Conservation (phyloP, 2,888 invertebrate genomes). For the Julus scandinavius region DNA sequence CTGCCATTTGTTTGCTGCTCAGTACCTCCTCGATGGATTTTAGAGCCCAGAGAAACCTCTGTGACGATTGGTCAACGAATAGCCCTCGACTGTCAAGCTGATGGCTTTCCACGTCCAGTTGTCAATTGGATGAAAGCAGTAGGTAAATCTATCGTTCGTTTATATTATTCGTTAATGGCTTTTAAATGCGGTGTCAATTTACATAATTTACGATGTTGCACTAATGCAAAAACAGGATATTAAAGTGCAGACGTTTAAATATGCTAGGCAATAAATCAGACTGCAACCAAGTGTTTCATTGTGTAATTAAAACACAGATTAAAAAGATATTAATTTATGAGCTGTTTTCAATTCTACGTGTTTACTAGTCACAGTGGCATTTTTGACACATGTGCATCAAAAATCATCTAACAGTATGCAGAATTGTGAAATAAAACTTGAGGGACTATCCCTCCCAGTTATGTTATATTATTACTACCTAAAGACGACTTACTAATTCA, state of each 20-base stretch:
- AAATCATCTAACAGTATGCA: no score
- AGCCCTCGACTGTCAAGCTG: constrained; percentile 94
- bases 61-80: constrained; percentile 95
- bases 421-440: no score
- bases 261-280: not conserved
- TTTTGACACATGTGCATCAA: no score
- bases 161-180: constrained; percentile 28
- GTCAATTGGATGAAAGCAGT: constrained; percentile 96
- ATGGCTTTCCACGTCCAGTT: constrained; percentile 93
- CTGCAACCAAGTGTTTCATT: no score
- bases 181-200: not conserved
- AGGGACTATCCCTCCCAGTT: no score
- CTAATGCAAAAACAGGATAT: not conserved
- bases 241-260: not conserved
- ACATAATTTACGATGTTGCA: not conserved
- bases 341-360: no score
- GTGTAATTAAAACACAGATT: no score
- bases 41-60: constrained; percentile 94
- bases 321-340: no score
- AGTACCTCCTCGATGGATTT: constrained; percentile 96
- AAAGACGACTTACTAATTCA: not conserved
- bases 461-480: not conserved
- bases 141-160: constrained; percentile 71
- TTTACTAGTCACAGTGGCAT: no score
- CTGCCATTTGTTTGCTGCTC: constrained; percentile 54